Evolutionary conservation across 2,113 vertebrate genomes (phyloP), one percentile per base, ranked within the genome.

Genomic region (Chrysemys picta): DNA sequence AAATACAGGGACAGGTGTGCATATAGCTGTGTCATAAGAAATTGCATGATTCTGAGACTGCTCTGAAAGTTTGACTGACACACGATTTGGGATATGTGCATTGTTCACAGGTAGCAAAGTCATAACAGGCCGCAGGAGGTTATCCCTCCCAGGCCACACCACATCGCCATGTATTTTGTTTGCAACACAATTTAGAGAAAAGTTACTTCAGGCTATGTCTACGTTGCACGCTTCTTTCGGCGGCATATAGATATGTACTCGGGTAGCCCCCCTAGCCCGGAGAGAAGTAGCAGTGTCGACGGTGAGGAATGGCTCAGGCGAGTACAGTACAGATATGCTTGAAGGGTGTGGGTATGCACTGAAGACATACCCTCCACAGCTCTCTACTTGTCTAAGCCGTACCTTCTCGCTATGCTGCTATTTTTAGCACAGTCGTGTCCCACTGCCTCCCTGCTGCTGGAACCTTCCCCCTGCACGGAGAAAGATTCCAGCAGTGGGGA

Each of bases 111-210:
- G 69, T 22, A 10, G 69, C 69, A 42, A 75, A 72, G 62, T 62
- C 85, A 56, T n/a, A 47, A 83, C 3, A 65, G 1, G 1, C 56
- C 50, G 50, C 1, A 14, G n/a, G 31, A 13, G n/a, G 24, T n/a
- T 11, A n/a, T 27, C 80, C 80, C 75, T 2, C 17, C 78, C 4
- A 10, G 78, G 69, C 35, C 35, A 69, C 65, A 84, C 82, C 88
- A 93, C 22, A 69, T 38, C 35, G 0, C 0, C 21, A 25, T 50
- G 62, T 21, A 4, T 9, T 11, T 80, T 54, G 27, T 82, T 45
- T 12, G 5, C 81, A 3, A 4, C 62, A 56, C 49, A 4, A 12
- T 69, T 53, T 10, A 25, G 42, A 76, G 75, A 47, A 24, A 45
- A 45, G 12, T 47, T 45, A 76, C 65, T n/a, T 69, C 22, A 38